These are phyloP conservation scores for Eurytoma californica DNA, from an alignment of 2,888 invertebrate genomes.

Conservation along the genomic window DNA sequence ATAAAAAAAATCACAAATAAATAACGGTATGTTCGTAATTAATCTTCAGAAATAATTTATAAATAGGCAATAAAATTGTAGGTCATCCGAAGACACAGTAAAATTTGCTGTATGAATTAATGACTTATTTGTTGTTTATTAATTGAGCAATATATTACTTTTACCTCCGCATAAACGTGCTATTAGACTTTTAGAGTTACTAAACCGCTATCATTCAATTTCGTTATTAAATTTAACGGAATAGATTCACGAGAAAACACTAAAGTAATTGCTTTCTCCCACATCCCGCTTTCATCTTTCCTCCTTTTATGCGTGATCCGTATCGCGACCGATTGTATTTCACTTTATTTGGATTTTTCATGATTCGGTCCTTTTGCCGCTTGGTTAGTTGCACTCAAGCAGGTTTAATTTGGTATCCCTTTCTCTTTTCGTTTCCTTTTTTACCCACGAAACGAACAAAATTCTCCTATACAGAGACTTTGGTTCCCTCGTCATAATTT, in stretches of 20 bases:
- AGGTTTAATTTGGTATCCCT: background rate
- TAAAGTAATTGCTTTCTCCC: conserved; percentile 47
- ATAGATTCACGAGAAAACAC: conserved; percentile 14
- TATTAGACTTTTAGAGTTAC: background rate
- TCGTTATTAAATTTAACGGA: conserved; percentile 33
- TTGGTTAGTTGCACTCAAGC: conserved; percentile 36
- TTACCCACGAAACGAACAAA: background rate
- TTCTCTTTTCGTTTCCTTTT: background rate
- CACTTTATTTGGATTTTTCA: conserved; percentile 44
- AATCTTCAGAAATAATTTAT: no score
- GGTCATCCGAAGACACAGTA: no score
- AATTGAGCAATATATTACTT: no score
- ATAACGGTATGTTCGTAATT: no score
- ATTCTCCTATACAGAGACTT: conserved; percentile 26
- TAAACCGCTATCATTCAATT: conserved; percentile 25
- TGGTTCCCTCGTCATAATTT: conserved; percentile 32
- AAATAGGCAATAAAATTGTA: no score
- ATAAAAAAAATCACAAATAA: no score
- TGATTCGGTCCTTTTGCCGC: conserved; percentile 31
- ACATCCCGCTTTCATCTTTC: conserved; percentile 9
- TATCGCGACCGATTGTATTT: conserved; percentile 33
- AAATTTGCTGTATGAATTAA: no score
- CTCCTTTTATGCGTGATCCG: conserved; percentile 23
- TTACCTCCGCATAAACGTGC: no score
- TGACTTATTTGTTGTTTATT: no score